Base-by-base conservation (phyloP, 64 coral and sea anemone species). In the Actinia tenebrosa region DNA sequence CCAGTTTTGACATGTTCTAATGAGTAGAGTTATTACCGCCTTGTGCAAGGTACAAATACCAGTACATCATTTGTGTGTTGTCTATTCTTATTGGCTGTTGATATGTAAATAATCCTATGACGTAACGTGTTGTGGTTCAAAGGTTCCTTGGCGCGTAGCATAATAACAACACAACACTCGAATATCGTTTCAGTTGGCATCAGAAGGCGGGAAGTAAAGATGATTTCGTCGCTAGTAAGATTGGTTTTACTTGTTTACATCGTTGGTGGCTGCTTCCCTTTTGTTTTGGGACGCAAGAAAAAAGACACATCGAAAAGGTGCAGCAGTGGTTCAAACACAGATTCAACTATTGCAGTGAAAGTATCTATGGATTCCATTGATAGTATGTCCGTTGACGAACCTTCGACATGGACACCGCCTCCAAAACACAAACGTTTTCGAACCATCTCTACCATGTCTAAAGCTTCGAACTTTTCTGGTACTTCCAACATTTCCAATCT, bases 391-490 rank as follows among this genome's bases (percentile, higher is more conserved):
- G 94, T 97, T 3, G 80, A 85, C 42, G 94, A 97, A 52, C 94
- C 94, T 3, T 63, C 88, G 63, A 92, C 85, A 85, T 97, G 94
- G 94, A 89, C 91, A 64, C 86, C 82, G 85, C 94, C 94, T 64
- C 80, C 91, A 26, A 97, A 97, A 81, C 86, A 92, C 52, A 89
- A 92, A 19, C 91, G 94, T 30, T 89, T 87, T 27, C 82, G 94
- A 37, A 97, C 94, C 10, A 96, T 96, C 25, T 96, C 94, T 20
- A 84, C 86, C 6, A 92, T 92, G 44, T 92, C 94, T 10, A 87
- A 90, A 60, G 94, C 94, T 53, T 96, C 94, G 14, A 96, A 93
- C 85, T 96, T 96, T 55, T 96, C 94, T 68, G 94, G 94, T 15
- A 90, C 85, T 71, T 96, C 94, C 25, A 96, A 89, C 20, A 86